A percentile compares a stretch with the other conserved stretches of the same genome.
Evolutionary conservation across 2,797 vertebrate species (phyloP).

Genomic region (Loriculus beryllinus): DNA sequence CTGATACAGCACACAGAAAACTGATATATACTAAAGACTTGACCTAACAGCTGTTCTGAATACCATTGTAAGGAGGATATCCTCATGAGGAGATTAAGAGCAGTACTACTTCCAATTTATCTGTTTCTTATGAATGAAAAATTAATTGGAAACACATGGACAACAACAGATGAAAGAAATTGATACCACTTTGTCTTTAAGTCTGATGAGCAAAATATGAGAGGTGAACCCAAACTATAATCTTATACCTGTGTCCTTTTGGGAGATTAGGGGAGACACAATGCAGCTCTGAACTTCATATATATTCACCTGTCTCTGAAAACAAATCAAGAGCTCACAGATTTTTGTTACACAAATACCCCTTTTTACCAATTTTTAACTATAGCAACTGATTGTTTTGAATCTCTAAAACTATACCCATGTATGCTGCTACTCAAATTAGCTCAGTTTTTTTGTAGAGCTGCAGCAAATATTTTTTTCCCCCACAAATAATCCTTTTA

Average conservation of each 20-base stretch:
- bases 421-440: not conserved
- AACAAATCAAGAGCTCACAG: not conserved
- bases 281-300: not conserved
- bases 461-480: not conserved
- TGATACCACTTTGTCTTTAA: not conserved
- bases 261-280: not conserved
- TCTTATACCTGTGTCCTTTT: not conserved
- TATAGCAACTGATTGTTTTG: not conserved
- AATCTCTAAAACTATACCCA: not conserved
- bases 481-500: not conserved
- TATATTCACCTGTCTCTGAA: not conserved
- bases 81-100: not conserved
- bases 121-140: constrained; percentile 32
- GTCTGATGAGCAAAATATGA: constrained; percentile 6
- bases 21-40: not conserved
- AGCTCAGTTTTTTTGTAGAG: not conserved
- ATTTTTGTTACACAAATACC: not conserved
- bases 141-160: constrained; percentile 15
- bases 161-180: constrained; percentile 2
- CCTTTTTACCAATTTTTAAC: not conserved
- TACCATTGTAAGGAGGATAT: not conserved
- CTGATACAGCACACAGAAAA: not conserved
- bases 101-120: constrained; percentile 5
- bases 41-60: constrained; percentile 7
- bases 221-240: not conserved